Evolutionary conservation across 2,113 vertebrate species (phyloP).

Genomic region (Arenaria interpres): DNA sequence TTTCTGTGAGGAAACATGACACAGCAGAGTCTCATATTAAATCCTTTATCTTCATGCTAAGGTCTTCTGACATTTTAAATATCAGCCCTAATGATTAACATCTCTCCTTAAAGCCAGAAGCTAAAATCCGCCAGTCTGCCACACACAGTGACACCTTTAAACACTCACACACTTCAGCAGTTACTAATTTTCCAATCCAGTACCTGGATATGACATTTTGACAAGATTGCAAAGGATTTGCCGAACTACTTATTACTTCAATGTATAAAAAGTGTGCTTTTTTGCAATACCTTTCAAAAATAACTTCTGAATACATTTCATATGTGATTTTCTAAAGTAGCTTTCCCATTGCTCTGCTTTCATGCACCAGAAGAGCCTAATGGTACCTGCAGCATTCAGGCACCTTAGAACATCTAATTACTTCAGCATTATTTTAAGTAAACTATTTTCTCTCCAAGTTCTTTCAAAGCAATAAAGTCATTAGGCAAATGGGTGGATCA

Average conservation of each 20-base stretch:
- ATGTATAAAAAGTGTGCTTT: slow-evolving; percentile 48
- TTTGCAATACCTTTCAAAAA: slow-evolving; percentile 46
- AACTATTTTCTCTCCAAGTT: background rate
- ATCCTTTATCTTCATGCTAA: slow-evolving; percentile 56
- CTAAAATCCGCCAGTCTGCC: slow-evolving; percentile 63
- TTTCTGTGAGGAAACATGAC: slow-evolving; percentile 13
- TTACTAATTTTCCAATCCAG: slow-evolving; percentile 77
- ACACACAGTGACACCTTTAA: slow-evolving; percentile 66
- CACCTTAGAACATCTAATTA: slow-evolving; percentile 24
- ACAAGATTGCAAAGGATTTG: slow-evolving; percentile 72
- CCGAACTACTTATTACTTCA: slow-evolving; percentile 69
- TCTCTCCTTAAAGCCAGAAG: slow-evolving; percentile 70
- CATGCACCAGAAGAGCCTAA: background rate
- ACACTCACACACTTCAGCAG: slow-evolving; percentile 68
- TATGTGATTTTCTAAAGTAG: slow-evolving; percentile 53
- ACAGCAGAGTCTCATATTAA: slow-evolving; percentile 30
- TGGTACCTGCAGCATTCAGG: background rate
- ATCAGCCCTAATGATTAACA: slow-evolving; percentile 68
- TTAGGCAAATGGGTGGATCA: background rate
- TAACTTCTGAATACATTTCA: slow-evolving; percentile 25
- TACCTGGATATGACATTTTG: slow-evolving; percentile 75
- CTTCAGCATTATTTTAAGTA: background rate
- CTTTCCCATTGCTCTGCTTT: slow-evolving; percentile 31
- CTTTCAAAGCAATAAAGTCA: background rate
- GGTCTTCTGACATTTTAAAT: slow-evolving; percentile 72